These are phyloP conservation scores for Platygyra sinensis DNA, from an alignment of 64 coral and sea anemone genomes.

Conservation along the genomic window DNA sequence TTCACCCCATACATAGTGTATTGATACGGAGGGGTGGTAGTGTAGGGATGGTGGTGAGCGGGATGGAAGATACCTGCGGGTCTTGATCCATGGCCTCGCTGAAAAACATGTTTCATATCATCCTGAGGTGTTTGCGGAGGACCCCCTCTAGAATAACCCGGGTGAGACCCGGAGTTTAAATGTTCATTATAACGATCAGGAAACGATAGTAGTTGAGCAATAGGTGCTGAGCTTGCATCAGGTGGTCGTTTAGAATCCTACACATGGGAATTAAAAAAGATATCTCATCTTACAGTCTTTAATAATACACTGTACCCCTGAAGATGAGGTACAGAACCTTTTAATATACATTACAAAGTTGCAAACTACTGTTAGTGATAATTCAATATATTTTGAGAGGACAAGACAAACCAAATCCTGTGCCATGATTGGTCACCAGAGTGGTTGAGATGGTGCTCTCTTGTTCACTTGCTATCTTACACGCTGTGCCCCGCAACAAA, in stretches of 20 bases:
- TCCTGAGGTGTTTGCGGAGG: constrained; percentile 44
- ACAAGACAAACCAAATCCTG: too few relatives aligned
- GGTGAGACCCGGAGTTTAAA: constrained; percentile 43
- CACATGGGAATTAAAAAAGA: neutral
- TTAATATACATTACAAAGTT: too few relatives aligned
- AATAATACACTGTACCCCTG: too few relatives aligned
- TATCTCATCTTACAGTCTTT: too few relatives aligned
- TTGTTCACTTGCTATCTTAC: too few relatives aligned
- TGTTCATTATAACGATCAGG: constrained; percentile 74
- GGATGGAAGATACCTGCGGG: constrained; percentile 72
- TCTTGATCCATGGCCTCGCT: constrained; percentile 33
- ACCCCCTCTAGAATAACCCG: constrained; percentile 59
- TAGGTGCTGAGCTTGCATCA: constrained; percentile 78
- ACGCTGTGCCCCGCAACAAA: too few relatives aligned
- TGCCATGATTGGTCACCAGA: too few relatives aligned
- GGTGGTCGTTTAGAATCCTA: constrained; percentile 83
- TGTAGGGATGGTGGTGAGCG: constrained; percentile 71
- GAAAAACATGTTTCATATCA: constrained; percentile 62
- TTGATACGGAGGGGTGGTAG: constrained; percentile 61
- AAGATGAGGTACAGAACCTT: too few relatives aligned
- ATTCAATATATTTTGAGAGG: too few relatives aligned
- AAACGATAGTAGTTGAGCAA: constrained; percentile 84
- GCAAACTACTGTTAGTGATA: too few relatives aligned
- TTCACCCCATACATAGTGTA: constrained; percentile 71
- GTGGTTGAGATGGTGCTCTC: too few relatives aligned